phyloP scores from a whole-genome alignment of 2,797 vertebrate genomes.

The Paramormyrops hopkinsi region DNA sequence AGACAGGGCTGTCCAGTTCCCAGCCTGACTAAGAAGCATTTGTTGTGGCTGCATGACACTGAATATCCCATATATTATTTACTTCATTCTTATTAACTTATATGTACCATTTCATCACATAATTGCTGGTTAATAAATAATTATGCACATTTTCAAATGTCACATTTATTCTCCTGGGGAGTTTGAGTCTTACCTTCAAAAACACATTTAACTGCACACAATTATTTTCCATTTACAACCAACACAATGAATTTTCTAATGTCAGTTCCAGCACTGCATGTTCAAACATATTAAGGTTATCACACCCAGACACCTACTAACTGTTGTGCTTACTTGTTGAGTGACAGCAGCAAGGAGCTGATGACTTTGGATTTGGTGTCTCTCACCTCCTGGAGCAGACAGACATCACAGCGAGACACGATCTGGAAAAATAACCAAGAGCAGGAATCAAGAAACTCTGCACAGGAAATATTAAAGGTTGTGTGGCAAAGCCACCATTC shows the following conservation, averaged over 20 bases:
- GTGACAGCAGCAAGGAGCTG: slow-evolving; percentile 42
- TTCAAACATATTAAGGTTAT: not conserved
- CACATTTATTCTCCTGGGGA: not conserved
- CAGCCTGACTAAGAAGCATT: not conserved
- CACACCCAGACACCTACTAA: not conserved
- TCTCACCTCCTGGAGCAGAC: slow-evolving; percentile 69
- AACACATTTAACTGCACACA: not conserved
- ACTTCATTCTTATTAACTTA: not conserved
- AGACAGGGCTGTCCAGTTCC: not conserved
- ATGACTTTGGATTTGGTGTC: slow-evolving; percentile 58
- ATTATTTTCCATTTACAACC: not conserved
- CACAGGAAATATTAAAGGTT: not conserved
- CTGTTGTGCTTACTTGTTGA: slow-evolving; percentile 53
- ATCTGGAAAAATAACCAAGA: slow-evolving; percentile 52
- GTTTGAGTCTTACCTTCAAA: not conserved
- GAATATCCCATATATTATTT: not conserved
- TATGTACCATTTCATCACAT: not conserved
- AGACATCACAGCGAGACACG: slow-evolving; percentile 66
- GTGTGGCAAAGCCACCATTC: not conserved
- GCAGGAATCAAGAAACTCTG: not conserved
- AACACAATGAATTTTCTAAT: not conserved
- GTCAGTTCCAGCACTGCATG: not conserved
- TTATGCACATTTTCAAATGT: not conserved
- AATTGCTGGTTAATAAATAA: not conserved
- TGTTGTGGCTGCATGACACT: not conserved